Percentiles rank a stretch among this genome's conserved stretches.
phyloP scores from a whole-genome alignment of 1,140 invertebrate genomes.

The Drosophila equinoxialis region DNA sequence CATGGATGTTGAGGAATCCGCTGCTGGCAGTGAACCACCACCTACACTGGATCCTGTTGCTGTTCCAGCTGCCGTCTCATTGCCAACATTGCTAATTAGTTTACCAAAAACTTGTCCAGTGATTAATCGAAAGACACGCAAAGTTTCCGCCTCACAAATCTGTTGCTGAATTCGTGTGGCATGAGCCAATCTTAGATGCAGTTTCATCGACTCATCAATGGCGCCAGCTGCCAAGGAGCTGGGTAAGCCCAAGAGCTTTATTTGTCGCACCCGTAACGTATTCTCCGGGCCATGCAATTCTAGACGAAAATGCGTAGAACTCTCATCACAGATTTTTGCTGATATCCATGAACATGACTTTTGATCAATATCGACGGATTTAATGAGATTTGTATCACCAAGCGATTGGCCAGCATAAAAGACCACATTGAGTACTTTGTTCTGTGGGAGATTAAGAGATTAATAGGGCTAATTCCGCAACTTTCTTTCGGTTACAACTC shows the following conservation, averaged over 20 bases:
- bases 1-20: slow-evolving; percentile 39
- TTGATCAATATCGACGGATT: slow-evolving; percentile 92
- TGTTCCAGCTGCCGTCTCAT: slow-evolving; percentile 82
- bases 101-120: slow-evolving; percentile 96
- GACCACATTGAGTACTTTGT: slow-evolving; percentile 92
- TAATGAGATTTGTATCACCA: slow-evolving; percentile 92
- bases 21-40: slow-evolving; percentile 49
- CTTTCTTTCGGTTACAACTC: slow-evolving; percentile 61
- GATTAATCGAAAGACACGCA: slow-evolving; percentile 96
- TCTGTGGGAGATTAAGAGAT: slow-evolving; percentile 84
- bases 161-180: slow-evolving; percentile 89
- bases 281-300: slow-evolving; percentile 96
- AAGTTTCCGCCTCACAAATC: slow-evolving; percentile 95
- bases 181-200: slow-evolving; percentile 62
- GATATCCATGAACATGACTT: slow-evolving; percentile 92
- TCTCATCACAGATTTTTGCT: slow-evolving; percentile 87
- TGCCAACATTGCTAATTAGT: slow-evolving; percentile 85
- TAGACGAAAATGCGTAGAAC: slow-evolving; percentile 86
- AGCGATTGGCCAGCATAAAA: slow-evolving; percentile 91
- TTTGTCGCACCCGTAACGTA: slow-evolving; percentile 93
- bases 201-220: slow-evolving; percentile 50
- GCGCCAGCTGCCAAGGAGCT: slow-evolving; percentile 18
- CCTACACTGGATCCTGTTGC: slow-evolving; percentile 23
- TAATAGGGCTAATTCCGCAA: not conserved
- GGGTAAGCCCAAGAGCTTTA: slow-evolving; percentile 84